These are phyloP conservation scores for Drosophila punjabiensis DNA, from an alignment of 1,140 invertebrate genomes.

Conservation along the genomic window DNA sequence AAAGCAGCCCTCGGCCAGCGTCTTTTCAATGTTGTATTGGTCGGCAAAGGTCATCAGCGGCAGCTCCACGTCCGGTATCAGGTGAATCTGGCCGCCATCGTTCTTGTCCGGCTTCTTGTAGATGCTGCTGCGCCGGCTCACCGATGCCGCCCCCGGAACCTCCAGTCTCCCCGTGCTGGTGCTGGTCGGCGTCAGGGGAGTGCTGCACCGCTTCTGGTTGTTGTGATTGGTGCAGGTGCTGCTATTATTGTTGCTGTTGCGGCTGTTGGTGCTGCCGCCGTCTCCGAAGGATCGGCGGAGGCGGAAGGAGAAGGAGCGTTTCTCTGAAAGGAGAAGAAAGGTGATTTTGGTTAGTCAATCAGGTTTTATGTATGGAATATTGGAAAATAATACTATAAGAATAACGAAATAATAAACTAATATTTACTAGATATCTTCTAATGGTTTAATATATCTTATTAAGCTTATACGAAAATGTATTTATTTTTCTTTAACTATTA, in stretches of 20 bases:
- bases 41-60: conserved; percentile 87
- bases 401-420: no score
- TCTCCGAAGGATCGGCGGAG: conserved; percentile 79
- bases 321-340: conserved; percentile 62
- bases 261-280: conserved; percentile 80
- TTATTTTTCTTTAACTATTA: background rate
- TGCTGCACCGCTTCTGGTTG: conserved; percentile 78
- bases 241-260: conserved; percentile 82
- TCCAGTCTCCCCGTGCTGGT: conserved; percentile 73
- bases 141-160: conserved; percentile 67
- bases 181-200: conserved; percentile 75
- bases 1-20: conserved; percentile 90
- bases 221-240: conserved; percentile 82
- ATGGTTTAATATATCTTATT: background rate
- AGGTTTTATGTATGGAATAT: background rate
- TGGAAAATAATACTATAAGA: background rate
- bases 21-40: conserved; percentile 89
- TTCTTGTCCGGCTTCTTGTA: conserved; percentile 79
- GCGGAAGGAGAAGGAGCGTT: conserved; percentile 83
- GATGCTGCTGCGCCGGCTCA: conserved; percentile 81
- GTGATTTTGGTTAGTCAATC: background rate
- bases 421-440: no score
- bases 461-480: background rate
- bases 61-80: conserved; percentile 87
- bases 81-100: conserved; percentile 85